These are phyloP conservation scores for Syritta pipiens DNA, from an alignment of 2,888 invertebrate genomes.

Conservation along the genomic window DNA sequence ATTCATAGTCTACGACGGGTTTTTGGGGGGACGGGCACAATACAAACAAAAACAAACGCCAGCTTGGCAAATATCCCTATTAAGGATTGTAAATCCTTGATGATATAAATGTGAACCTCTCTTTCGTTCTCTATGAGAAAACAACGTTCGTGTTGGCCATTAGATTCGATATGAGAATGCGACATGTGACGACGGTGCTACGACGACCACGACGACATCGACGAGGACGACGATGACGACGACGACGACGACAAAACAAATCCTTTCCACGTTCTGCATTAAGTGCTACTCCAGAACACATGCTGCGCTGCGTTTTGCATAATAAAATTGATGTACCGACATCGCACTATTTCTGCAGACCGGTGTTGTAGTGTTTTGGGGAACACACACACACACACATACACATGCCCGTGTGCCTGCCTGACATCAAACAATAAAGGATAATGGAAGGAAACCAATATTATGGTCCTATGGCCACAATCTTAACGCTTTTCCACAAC, in stretches of 20 bases:
- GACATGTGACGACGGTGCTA: conserved; percentile 60
- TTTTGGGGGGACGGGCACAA: neutral
- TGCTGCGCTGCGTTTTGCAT: conserved; percentile 68
- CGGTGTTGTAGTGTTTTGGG: conserved; percentile 18
- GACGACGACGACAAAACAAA: conserved; percentile 25
- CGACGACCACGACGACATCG: neutral
- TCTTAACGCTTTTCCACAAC: conserved; percentile 52
- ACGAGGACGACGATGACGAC: conserved; percentile 11
- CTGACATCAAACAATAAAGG: conserved; percentile 63
- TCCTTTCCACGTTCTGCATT: conserved; percentile 63
- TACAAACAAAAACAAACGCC: conserved; percentile 66
- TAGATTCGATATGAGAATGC: conserved; percentile 68
- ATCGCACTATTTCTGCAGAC: conserved; percentile 65
- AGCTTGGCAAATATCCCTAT: conserved; percentile 67
- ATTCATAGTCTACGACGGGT: conserved; percentile 11
- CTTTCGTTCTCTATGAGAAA: conserved; percentile 42
- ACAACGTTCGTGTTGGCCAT: conserved; percentile 63
- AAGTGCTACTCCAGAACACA: conserved; percentile 63
- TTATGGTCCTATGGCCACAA: conserved; percentile 34
- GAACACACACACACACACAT: neutral
- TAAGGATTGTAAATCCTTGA: conserved; percentile 68
- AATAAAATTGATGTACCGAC: conserved; percentile 68
- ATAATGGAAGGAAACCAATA: conserved; percentile 59
- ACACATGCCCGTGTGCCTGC: neutral
- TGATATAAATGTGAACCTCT: conserved; percentile 61